phyloP scores from a whole-genome alignment of 2,113 vertebrate genomes.

The Cinclus cinclus region DNA sequence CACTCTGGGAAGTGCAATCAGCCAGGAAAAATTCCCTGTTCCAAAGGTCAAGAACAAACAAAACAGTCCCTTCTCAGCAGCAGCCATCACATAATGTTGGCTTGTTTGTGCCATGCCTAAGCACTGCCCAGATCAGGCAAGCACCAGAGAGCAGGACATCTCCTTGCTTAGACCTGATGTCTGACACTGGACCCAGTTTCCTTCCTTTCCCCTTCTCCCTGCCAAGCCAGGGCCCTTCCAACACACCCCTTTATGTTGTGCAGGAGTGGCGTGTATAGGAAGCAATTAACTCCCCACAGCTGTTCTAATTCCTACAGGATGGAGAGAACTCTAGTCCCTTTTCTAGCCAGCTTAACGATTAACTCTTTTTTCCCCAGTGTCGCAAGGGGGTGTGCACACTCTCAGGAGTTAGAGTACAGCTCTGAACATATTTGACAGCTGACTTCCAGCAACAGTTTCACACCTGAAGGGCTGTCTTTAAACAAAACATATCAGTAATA shows the following conservation, averaged over 20 bases:
- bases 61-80: neutral
- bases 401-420: neutral
- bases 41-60: neutral
- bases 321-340: neutral
- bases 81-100: neutral
- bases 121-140: neutral
- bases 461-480: neutral
- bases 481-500: neutral
- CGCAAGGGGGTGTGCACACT: neutral
- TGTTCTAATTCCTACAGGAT: conserved; percentile 20
- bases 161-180: neutral
- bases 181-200: neutral
- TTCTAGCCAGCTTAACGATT: neutral
- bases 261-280: neutral
- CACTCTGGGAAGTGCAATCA: neutral
- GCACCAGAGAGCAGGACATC: neutral
- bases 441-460: neutral
- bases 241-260: neutral
- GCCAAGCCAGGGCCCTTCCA: neutral
- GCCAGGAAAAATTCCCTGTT: neutral
- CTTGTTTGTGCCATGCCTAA: neutral
- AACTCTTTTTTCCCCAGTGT: neutral
- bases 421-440: neutral
- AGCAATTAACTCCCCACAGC: conserved; percentile 50
- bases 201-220: neutral